Conservation (phyloP, 92 coral and sea anemone genomes). For the Paragorgia papillata region DNA sequence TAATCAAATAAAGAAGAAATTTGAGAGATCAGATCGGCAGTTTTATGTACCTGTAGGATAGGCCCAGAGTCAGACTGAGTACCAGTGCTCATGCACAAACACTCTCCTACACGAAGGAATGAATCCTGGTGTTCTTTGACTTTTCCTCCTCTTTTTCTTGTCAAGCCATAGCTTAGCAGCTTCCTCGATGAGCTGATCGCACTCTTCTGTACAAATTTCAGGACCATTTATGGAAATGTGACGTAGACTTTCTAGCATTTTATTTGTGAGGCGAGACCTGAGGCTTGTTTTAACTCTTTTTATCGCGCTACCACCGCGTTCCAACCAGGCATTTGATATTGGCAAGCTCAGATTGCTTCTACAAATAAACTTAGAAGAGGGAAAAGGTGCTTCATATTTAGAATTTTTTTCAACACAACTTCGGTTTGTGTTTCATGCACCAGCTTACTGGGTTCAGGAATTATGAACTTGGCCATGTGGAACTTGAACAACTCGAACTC, state of each 20-base stretch:
- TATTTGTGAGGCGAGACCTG: slow-evolving; percentile 33
- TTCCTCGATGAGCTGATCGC: slow-evolving; percentile 44
- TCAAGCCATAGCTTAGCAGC: slow-evolving; percentile 46
- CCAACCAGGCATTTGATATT: slow-evolving; percentile 44
- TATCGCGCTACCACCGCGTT: slow-evolving; percentile 42
- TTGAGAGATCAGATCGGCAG: too few species aligned
- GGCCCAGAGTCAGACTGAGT: slow-evolving; percentile 41
- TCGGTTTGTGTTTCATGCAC: slow-evolving; percentile 38
- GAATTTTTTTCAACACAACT: slow-evolving; percentile 5
- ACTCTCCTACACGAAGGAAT: slow-evolving; percentile 36
- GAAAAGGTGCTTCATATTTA: slow-evolving; percentile 13
- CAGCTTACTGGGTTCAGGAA: slow-evolving; percentile 40
- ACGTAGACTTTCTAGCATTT: slow-evolving; percentile 49
- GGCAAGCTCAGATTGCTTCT: slow-evolving; percentile 41
- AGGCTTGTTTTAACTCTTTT: slow-evolving; percentile 46
- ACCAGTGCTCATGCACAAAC: slow-evolving; percentile 52
- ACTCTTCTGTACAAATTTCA: slow-evolving; percentile 38
- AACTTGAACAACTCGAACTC: too few species aligned
- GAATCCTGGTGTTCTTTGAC: slow-evolving; percentile 32
- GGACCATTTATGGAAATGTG: slow-evolving; percentile 48
- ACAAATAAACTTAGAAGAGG: slow-evolving; percentile 15
- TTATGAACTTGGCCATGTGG: slow-evolving; percentile 27
- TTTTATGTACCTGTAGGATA: slow-evolving; percentile 8
- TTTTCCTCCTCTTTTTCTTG: slow-evolving; percentile 37
- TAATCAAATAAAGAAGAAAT: too few species aligned